Evolutionary conservation across 1,140 invertebrate genomes (phyloP).

Genomic region (Pseudobourletiella spinata): DNA sequence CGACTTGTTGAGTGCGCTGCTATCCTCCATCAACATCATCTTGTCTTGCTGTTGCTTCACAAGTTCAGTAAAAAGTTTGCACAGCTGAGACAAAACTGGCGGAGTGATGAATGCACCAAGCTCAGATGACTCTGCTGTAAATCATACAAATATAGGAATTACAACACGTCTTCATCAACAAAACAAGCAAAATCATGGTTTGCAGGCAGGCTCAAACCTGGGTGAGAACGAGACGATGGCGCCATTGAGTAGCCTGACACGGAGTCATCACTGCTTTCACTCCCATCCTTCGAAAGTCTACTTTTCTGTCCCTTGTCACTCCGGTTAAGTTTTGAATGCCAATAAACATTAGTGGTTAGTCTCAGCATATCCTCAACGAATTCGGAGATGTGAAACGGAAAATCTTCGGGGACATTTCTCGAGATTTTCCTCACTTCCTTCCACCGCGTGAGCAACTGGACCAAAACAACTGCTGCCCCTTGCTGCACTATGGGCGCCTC

Average conservation of each 20-base stretch:
- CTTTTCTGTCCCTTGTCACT: background rate
- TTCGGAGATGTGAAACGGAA: background rate
- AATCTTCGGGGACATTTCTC: background rate
- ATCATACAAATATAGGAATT: background rate
- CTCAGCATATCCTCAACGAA: constrained; percentile 15
- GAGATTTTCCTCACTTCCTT: background rate
- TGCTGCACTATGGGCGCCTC: constrained; percentile 23
- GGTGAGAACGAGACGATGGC: background rate
- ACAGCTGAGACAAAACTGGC: constrained; percentile 13
- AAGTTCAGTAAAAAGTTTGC: constrained; percentile 5
- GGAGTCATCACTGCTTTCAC: background rate
- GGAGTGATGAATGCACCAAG: constrained; percentile 20
- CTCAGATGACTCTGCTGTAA: background rate
- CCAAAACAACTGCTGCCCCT: constrained; percentile 8
- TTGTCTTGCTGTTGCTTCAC: background rate
- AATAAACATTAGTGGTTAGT: constrained; percentile 15
- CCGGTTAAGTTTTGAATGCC: constrained; percentile 8
- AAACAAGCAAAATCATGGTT: background rate
- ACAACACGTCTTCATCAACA: background rate
- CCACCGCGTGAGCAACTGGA: constrained; percentile 17
- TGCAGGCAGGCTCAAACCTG: too few species aligned
- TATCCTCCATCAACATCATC: too few species aligned
- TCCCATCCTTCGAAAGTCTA: background rate
- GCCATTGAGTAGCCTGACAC: background rate
- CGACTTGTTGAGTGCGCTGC: background rate